These are phyloP conservation scores for Daubentonia madagascariensis DNA, from an alignment of 2,113 vertebrate genomes.

Conservation along the genomic window DNA sequence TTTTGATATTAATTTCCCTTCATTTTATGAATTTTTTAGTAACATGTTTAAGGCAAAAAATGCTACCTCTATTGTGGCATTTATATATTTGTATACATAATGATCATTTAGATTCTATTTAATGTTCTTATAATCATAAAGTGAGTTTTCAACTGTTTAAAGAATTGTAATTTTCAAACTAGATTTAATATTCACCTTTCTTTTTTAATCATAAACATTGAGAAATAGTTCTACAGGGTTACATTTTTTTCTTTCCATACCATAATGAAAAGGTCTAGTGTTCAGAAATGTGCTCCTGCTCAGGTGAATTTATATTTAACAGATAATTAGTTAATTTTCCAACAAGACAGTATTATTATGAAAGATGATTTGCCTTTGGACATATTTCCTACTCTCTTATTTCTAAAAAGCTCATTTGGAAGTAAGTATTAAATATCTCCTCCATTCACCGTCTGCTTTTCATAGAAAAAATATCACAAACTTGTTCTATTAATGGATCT, in stretches of 20 bases:
- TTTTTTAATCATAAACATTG: conserved; percentile 53
- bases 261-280: conserved; percentile 38
- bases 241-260: not conserved
- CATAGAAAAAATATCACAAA: not conserved
- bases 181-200: conserved; percentile 40
- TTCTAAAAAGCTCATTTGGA: not conserved
- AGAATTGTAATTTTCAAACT: conserved; percentile 58
- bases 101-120: conserved; percentile 54
- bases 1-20: conserved; percentile 74
- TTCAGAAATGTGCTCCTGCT: conserved; percentile 22
- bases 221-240: not conserved
- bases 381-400: conserved; percentile 18
- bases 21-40: conserved; percentile 38
- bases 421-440: not conserved
- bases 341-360: not conserved
- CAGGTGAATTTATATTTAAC: not conserved
- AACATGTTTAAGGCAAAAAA: conserved; percentile 32
- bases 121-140: conserved; percentile 45
- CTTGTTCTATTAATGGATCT: not conserved
- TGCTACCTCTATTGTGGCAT: conserved; percentile 5
- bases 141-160: conserved; percentile 62
- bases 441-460: not conserved
- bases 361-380: not conserved
- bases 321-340: conserved; percentile 49
- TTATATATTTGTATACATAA: conserved; percentile 60